These are phyloP conservation scores for Holothuria leucospilota DNA, from an alignment of 53 echinoderm and acorn worm species.

Conservation along the genomic window DNA sequence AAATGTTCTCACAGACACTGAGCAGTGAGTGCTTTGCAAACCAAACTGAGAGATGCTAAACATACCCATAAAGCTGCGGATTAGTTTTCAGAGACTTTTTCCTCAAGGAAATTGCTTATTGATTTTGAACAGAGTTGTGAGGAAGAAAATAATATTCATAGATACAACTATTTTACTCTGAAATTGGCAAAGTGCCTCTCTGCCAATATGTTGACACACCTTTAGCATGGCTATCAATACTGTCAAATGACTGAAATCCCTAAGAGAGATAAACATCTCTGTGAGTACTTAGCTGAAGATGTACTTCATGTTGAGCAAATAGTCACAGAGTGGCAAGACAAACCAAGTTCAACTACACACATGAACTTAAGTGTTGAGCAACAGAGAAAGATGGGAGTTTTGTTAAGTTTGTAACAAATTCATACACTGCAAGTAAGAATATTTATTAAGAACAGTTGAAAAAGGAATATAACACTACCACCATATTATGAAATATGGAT, in stretches of 20 bases:
- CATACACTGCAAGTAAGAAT: too few relatives aligned
- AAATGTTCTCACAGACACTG: too few relatives aligned
- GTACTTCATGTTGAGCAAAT: slow-evolving; percentile 33
- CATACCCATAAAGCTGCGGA: slow-evolving; percentile 9
- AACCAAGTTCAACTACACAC: neutral
- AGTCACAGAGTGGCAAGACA: slow-evolving; percentile 5
- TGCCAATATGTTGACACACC: slow-evolving; percentile 11
- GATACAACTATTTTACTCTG: slow-evolving; percentile 29
- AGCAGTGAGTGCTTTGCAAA: too few relatives aligned
- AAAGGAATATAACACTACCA: too few relatives aligned
- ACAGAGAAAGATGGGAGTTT: too few relatives aligned
- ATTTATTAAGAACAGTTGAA: too few relatives aligned
- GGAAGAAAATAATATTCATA: slow-evolving; percentile 2
- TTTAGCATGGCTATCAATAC: neutral
- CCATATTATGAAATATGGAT: too few relatives aligned
- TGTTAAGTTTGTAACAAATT: too few relatives aligned
- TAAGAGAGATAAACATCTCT: slow-evolving; percentile 23
- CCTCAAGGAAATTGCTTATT: slow-evolving; percentile 54
- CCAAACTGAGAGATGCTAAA: too few relatives aligned
- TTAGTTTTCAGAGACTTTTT: slow-evolving; percentile 34
- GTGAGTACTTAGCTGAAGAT: slow-evolving; percentile 14
- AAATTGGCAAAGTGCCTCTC: slow-evolving; percentile 1
- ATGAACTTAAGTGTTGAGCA: too few relatives aligned
- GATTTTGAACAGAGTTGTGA: slow-evolving; percentile 27
- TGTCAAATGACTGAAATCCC: neutral